Conservation (phyloP, 2,888 invertebrate species). For the Pristionchus exspectatus region DNA sequence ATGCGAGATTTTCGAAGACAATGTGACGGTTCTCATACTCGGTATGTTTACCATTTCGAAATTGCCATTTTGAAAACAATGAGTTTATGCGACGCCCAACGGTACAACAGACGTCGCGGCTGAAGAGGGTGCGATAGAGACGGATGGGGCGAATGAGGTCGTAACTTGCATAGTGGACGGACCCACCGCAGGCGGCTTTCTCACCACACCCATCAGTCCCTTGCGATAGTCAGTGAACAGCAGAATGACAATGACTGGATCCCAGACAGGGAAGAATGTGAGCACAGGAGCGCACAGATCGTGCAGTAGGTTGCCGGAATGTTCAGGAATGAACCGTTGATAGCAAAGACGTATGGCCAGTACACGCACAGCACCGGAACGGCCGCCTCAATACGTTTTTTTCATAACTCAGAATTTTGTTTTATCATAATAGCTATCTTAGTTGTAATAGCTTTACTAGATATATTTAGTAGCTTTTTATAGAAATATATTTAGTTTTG, state of each 20-base stretch:
- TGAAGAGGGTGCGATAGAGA: no score
- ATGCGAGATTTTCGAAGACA: no score
- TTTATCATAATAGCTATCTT: no score
- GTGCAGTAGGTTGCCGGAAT: not conserved
- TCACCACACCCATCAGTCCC: not conserved
- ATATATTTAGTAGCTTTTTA: no score
- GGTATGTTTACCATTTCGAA: no score
- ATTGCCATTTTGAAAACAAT: not conserved
- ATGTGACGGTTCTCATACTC: no score
- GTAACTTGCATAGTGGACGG: not conserved
- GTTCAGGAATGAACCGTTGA: not conserved
- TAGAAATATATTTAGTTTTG: no score
- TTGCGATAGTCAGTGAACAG: not conserved
- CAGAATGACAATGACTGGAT: not conserved
- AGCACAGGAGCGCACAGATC: not conserved
- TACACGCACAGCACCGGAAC: not conserved
- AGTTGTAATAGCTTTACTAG: no score
- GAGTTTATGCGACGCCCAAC: no score
- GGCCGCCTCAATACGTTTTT: not conserved
- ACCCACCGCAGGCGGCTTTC: not conserved
- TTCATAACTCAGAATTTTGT: no score
- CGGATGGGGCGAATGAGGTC: no score
- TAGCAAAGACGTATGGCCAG: not conserved
- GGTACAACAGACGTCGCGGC: no score
- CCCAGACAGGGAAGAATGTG: not conserved